Evolutionary conservation across 2,888 invertebrate genomes (phyloP).

Genomic region (Tillus elongatus): DNA sequence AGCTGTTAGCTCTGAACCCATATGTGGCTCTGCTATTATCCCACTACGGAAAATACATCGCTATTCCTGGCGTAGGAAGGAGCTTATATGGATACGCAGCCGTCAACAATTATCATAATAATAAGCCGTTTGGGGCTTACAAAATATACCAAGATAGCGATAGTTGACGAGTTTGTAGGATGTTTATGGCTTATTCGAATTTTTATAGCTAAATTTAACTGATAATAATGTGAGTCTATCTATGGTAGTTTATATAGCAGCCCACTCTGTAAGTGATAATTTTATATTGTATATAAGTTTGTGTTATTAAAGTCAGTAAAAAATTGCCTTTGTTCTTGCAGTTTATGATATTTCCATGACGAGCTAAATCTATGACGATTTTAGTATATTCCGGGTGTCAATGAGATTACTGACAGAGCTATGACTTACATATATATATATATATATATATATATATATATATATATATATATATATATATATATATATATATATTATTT

Average conservation of each 20-base stretch:
- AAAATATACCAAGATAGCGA: slow-evolving; percentile 43
- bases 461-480: slow-evolving; percentile 8
- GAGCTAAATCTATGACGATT: no score
- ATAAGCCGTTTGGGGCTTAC: slow-evolving; percentile 54
- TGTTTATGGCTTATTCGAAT: slow-evolving; percentile 4
- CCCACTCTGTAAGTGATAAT: no score
- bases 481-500: slow-evolving; percentile 6
- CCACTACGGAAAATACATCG: slow-evolving; percentile 54
- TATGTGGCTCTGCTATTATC: slow-evolving; percentile 52
- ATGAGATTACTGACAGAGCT: no score
- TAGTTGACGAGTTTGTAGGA: slow-evolving; percentile 12
- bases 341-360: no score
- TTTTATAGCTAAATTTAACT: no score
- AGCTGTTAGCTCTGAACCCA: slow-evolving; percentile 51
- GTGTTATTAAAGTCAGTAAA: no score
- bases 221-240: no score
- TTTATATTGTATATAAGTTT: no score
- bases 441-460: slow-evolving; percentile 8
- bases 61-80: slow-evolving; percentile 34
- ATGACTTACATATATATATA: no score
- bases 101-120: slow-evolving; percentile 57
- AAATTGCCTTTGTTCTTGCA: no score
- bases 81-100: slow-evolving; percentile 55
- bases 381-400: no score
- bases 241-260: no score